Conservation (phyloP, 2,113 vertebrate genomes). For the Lanius ludovicianus region DNA sequence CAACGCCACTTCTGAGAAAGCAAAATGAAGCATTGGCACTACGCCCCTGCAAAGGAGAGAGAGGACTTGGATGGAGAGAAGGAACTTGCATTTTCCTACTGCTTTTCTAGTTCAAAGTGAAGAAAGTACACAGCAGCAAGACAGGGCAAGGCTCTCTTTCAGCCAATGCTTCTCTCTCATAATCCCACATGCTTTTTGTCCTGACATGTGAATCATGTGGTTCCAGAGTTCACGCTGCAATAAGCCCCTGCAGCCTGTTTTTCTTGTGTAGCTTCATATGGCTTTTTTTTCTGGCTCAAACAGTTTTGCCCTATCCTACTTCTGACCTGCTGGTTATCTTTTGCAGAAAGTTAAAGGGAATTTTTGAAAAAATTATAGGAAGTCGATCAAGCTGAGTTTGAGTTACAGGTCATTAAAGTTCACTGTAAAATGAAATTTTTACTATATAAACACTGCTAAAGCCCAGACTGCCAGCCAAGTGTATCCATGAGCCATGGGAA, state of each 20-base stretch:
- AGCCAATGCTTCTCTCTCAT: not conserved
- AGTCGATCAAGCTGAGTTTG: not conserved
- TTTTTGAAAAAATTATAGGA: slow-evolving; percentile 6
- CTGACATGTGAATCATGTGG: not conserved
- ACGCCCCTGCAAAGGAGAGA: not conserved
- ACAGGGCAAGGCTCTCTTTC: not conserved
- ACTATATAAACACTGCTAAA: slow-evolving; percentile 33
- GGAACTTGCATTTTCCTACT: not conserved
- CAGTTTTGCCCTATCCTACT: not conserved
- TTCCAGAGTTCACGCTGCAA: not conserved
- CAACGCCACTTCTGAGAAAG: not conserved
- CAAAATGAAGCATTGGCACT: not conserved
- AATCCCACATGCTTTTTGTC: not conserved
- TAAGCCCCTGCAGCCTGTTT: not conserved
- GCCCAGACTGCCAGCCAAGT: slow-evolving; percentile 2
- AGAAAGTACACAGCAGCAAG: not conserved
- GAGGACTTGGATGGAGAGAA: not conserved
- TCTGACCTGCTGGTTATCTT: not conserved
- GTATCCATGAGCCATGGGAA: not conserved
- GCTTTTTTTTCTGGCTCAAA: not conserved
- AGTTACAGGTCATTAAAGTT: slow-evolving; percentile 48
- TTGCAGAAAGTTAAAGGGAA: not conserved
- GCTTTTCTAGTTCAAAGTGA: not conserved
- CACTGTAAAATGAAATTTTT: slow-evolving; percentile 38
- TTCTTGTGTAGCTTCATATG: not conserved